These are phyloP conservation scores for Drosophila tristis DNA, from an alignment of 1,140 invertebrate species.

Conservation along the genomic window DNA sequence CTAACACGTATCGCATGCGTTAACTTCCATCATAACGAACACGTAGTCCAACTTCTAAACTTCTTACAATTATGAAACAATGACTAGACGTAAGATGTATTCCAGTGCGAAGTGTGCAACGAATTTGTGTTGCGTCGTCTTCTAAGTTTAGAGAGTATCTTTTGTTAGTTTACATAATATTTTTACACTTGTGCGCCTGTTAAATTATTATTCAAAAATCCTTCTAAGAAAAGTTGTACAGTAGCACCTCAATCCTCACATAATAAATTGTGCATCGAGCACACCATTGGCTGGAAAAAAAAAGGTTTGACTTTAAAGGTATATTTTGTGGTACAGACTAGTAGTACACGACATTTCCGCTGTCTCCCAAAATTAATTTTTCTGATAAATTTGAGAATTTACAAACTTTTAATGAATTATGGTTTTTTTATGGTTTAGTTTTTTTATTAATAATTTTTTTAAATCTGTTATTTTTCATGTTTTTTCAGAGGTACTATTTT, in stretches of 20 bases:
- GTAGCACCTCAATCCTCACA: slow-evolving; percentile 66
- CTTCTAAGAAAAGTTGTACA: slow-evolving; percentile 73
- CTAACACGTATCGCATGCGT: slow-evolving; percentile 98
- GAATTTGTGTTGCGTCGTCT: slow-evolving; percentile 74
- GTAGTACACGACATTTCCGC: no score
- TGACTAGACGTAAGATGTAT: slow-evolving; percentile 77
- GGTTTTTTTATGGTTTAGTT: no score
- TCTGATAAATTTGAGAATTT: no score
- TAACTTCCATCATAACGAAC: slow-evolving; percentile 84
- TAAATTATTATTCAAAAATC: slow-evolving; percentile 69
- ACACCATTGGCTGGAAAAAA: slow-evolving; percentile 58
- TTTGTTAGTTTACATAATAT: slow-evolving; percentile 71
- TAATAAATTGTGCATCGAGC: slow-evolving; percentile 65
- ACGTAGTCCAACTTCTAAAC: no score
- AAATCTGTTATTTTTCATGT: no score
- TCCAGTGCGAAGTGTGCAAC: slow-evolving; percentile 79
- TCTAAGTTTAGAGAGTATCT: slow-evolving; percentile 78
- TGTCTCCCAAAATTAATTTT: no score
- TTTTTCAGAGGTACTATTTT: no score
- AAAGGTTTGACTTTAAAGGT: slow-evolving; percentile 1
- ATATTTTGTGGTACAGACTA: no score
- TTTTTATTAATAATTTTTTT: no score
- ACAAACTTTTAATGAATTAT: no score
- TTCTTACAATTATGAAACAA: slow-evolving; percentile 27
- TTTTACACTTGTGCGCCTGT: slow-evolving; percentile 73